phyloP scores from a whole-genome alignment of 2,888 invertebrate genomes.

The Amiota mariae region DNA sequence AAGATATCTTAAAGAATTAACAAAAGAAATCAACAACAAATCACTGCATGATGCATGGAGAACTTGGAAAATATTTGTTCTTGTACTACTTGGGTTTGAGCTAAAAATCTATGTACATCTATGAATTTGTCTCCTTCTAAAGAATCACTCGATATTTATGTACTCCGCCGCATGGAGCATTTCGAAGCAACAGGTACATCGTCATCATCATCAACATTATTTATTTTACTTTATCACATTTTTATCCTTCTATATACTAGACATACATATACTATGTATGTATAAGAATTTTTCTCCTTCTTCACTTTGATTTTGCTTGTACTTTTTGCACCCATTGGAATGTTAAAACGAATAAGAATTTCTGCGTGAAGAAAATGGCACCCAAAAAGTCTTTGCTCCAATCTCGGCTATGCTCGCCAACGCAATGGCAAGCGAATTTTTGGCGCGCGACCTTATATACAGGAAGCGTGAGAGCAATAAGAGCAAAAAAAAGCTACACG shows the following conservation, averaged over 20 bases:
- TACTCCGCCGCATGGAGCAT: too few relatives aligned
- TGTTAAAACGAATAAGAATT: neutral
- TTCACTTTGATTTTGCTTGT: neutral
- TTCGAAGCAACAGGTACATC: neutral
- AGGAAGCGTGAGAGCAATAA: slow-evolving; percentile 47
- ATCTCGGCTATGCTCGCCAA: slow-evolving; percentile 40
- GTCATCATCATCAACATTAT: neutral
- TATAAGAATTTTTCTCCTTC: slow-evolving; percentile 8
- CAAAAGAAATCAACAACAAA: too few relatives aligned
- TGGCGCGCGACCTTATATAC: slow-evolving; percentile 71
- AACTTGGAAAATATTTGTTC: too few relatives aligned
- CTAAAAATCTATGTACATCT: neutral
- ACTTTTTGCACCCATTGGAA: neutral
- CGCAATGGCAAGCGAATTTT: slow-evolving; percentile 56
- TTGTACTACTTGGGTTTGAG: neutral
- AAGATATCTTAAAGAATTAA: neutral
- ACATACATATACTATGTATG: neutral
- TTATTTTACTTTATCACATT: neutral
- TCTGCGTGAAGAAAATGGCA: too few relatives aligned
- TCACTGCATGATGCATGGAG: too few relatives aligned
- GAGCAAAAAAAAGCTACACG: slow-evolving; percentile 15
- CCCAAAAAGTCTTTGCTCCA: neutral
- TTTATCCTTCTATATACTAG: neutral
- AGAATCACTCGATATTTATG: too few relatives aligned
- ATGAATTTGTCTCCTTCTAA: too few relatives aligned